phyloP scores from a whole-genome alignment of 2,113 vertebrate species.

The Hemiprocne comata region DNA sequence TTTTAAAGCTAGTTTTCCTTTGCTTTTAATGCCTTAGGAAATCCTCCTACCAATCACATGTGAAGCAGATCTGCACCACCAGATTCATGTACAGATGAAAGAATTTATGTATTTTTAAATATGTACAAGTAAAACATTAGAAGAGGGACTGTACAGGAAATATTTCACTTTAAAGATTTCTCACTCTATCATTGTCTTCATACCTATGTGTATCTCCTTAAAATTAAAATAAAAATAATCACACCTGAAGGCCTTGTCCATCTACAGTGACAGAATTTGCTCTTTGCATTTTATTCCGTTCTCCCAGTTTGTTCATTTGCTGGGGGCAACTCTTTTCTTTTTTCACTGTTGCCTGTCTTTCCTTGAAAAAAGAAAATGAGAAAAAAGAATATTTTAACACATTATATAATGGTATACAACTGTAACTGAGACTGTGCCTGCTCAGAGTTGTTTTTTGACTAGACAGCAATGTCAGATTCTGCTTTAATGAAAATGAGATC shows the following conservation, averaged over 20 bases:
- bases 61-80: neutral
- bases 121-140: neutral
- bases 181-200: neutral
- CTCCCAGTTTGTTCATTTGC: conserved; percentile 79
- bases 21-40: neutral
- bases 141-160: neutral
- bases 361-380: conserved; percentile 73
- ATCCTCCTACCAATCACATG: neutral
- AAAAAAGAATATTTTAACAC: neutral
- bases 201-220: neutral
- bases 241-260: conserved; percentile 93
- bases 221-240: conserved; percentile 31
- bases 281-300: conserved; percentile 90
- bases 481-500: conserved; percentile 32
- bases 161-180: neutral
- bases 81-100: neutral
- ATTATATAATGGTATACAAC: neutral
- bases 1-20: neutral
- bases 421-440: neutral
- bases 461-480: neutral
- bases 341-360: conserved; percentile 87
- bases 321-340: conserved; percentile 81
- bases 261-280: conserved; percentile 93
- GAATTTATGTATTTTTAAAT: neutral
- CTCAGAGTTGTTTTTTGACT: neutral